Base-by-base conservation (phyloP, 2,888 invertebrate species). In the Gerris lacustris region DNA sequence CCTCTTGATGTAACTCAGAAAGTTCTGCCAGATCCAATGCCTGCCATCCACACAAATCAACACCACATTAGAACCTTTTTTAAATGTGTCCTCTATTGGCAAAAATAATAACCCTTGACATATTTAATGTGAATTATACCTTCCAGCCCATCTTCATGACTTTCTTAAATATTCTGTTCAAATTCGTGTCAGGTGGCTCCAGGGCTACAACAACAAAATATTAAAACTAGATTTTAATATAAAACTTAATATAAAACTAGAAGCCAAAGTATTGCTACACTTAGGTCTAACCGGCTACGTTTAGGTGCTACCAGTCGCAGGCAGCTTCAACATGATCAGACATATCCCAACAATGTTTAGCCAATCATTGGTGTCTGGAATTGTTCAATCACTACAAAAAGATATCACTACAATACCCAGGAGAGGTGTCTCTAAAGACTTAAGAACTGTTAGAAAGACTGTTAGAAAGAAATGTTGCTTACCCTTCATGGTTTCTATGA, bases 131-230 rank as follows among this genome's bases (percentile, higher is more conserved):
- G 9, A 55, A 55, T 55, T 55, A 55, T 18, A 73, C 73, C 66
- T 71, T 18, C 68, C 72, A 73, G 44, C 73, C 73, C 31, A 55
- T 69, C 31, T 66, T 67, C 73, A 73, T 73, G 6, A 72, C 70
- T 63, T 73, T 73, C 69, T 71, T 73, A 9, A 73, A 64, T 15
- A 70, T 70, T 44, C 70, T 66, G 45, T 73, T 73, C 17, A 69
- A 70, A 9, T 70, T 71, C 9, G 73, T 73, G 47, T 73, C 73
- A 18, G 73, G 73, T 44, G 73, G 73, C 68, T 73, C 73, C 72
- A 72, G 68, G 5, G 72, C 73, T 73, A 67, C 31, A 70, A 70
- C 17, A 17, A 47, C 5, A 68, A 55, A 63, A 5, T 44, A 44
- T 45, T 6, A 11, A 55, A n/a, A n/a, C n/a, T n/a, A n/a, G n/a